These are phyloP conservation scores for Pogonophryne albipinna DNA, from an alignment of 2,797 vertebrate genomes.

Conservation along the genomic window DNA sequence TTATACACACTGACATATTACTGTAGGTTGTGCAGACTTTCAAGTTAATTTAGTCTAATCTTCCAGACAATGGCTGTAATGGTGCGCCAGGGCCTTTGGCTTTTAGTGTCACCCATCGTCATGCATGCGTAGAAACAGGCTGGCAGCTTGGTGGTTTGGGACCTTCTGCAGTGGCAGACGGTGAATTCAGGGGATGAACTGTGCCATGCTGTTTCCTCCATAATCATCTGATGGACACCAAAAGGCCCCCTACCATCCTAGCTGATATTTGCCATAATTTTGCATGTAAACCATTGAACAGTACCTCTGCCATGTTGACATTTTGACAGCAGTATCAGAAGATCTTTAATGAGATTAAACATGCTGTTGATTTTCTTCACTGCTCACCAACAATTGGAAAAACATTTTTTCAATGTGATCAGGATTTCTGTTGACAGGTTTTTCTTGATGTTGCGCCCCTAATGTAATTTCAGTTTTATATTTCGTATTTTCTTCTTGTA, in stretches of 20 bases:
- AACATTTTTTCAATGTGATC: too few relatives aligned
- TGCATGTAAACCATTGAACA: slow-evolving; percentile 39
- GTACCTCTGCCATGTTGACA: slow-evolving; percentile 28
- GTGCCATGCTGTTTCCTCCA: slow-evolving; percentile 53
- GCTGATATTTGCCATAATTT: slow-evolving; percentile 50
- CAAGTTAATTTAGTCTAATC: slow-evolving; percentile 57
- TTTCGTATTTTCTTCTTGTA: not conserved
- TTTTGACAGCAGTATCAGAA: slow-evolving; percentile 23
- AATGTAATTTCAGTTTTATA: not conserved
- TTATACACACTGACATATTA: slow-evolving; percentile 30
- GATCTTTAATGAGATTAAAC: slow-evolving; percentile 11
- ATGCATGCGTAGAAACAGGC: slow-evolving; percentile 45
- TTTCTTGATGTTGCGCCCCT: not conserved
- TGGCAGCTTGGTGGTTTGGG: slow-evolving; percentile 68
- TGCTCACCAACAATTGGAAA: not conserved
- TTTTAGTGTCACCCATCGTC: slow-evolving; percentile 64
- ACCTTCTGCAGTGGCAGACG: slow-evolving; percentile 61
- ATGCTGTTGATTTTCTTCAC: slow-evolving; percentile 18
- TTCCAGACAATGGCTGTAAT: slow-evolving; percentile 63
- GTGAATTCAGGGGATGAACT: slow-evolving; percentile 51
- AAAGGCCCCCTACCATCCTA: slow-evolving; percentile 41
- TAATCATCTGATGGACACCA: slow-evolving; percentile 49
- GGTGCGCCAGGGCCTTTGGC: slow-evolving; percentile 58
- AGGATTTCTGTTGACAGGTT: not conserved
- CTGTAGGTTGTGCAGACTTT: slow-evolving; percentile 13